Evolutionary conservation across 2,113 vertebrate species (phyloP), one percentile per base, ranked within the genome.

Genomic region (Ramphastos sulfuratus): DNA sequence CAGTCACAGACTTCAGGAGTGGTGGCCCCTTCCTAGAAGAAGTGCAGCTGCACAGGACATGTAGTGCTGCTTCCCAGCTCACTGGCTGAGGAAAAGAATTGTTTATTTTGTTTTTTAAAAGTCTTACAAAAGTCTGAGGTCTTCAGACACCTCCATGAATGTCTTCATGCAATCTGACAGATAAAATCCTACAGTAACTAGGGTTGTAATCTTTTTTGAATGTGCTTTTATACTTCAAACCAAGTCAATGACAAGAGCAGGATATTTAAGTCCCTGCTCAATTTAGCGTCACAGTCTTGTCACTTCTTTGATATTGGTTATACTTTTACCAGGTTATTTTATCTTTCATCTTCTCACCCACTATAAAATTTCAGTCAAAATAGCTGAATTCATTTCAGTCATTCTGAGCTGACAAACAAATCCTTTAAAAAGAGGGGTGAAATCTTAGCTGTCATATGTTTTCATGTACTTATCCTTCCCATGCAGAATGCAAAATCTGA

Each of bases 301-400:
- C 59, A 59, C 19, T 82, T 73, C 23, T 91, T 81, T 83, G 70
- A 87, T 87, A 83, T 12, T 71, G 42, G 31, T 80, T 93, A 72
- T 84, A 75, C 35, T 65, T 90, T 64, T 77, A 30, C 44, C 25
- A 24, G 24, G 42, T 65, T 88, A 77, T 50, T 93, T 94, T 44
- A 80, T 52, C 60, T 85, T 72, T 90, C 65, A 35, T 93, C 64
- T 76, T 85, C 72, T 85, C 65, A 64, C 31, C 16, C 35, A 69
- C 63, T 46, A 46, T 35, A 87, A 78, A 86, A 94, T 86, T 90
- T 85, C 65, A 78, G 54, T 81, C 61, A 85, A 91, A 94, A 85
- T 54, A 89, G 39, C 56, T 81, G 72, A 87, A 91, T 87, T 74
- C 54, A 72, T 23, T 89, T 25, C 52, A 89, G 48, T 44, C 2